A percentile compares a stretch with the other conserved stretches of the same genome.
phyloP scores from a whole-genome alignment of 2,888 invertebrate species.

The Drosophila antonietae region DNA sequence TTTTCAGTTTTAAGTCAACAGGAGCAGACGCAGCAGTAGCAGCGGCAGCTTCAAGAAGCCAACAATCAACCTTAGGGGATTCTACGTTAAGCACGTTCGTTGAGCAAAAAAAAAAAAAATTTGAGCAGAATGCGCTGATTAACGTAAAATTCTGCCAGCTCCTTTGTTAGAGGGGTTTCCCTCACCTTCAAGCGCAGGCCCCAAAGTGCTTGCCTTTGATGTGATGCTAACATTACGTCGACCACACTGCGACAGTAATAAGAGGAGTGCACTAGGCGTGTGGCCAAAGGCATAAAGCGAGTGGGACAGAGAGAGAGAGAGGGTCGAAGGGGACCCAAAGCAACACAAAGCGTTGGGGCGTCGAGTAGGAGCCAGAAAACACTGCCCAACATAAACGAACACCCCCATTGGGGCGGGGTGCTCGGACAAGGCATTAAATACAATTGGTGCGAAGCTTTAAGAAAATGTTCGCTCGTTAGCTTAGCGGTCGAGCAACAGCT shows the following conservation, averaged over 20 bases:
- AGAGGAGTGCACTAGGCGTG: conserved; percentile 46
- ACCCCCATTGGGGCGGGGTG: conserved; percentile 11
- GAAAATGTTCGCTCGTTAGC: conserved; percentile 65
- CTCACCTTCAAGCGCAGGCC: not conserved
- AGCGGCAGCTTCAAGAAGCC: conserved; percentile 36
- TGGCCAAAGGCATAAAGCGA: conserved; percentile 66
- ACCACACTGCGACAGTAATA: conserved; percentile 56
- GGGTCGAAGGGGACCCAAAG: conserved; percentile 18
- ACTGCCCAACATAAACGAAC: not conserved
- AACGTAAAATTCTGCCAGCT: conserved; percentile 33
- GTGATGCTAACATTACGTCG: conserved; percentile 63
- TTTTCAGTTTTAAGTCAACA: conserved; percentile 55
- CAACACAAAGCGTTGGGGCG: conserved; percentile 41
- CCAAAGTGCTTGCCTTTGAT: conserved; percentile 59
- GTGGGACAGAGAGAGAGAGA: conserved; percentile 34
- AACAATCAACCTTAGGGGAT: conserved; percentile 68
- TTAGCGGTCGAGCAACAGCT: conserved; percentile 51
- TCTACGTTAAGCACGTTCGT: conserved; percentile 39
- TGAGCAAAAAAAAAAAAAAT: conserved; percentile 23
- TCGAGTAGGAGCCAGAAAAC: conserved; percentile 19
- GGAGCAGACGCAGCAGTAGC: conserved; percentile 21
- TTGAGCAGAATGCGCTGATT: conserved; percentile 32
- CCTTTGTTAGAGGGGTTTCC: conserved; percentile 1
- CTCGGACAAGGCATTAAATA: conserved; percentile 70
- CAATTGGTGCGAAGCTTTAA: conserved; percentile 66